Conservation (phyloP, 92 coral and sea anemone species). For the Micromussa lordhowensis region DNA sequence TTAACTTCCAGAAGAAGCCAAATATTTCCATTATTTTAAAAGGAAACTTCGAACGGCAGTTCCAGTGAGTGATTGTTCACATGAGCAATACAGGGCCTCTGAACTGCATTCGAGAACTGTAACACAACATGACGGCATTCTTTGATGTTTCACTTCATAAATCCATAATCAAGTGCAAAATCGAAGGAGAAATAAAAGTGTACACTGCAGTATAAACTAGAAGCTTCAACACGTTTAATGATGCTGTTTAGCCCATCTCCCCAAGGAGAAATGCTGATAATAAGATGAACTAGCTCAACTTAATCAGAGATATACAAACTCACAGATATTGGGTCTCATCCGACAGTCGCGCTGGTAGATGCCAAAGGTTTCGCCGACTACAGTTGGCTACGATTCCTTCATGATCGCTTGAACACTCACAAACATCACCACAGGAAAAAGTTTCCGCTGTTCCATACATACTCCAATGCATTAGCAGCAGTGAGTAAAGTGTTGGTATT, state of each 20-base stretch:
- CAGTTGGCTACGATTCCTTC: conserved; percentile 27
- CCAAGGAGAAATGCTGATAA: neutral
- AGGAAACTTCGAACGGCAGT: too few relatives aligned
- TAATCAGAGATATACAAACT: conserved; percentile 8
- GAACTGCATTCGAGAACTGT: neutral
- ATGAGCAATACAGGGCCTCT: too few relatives aligned
- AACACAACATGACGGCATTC: neutral
- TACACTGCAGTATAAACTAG: neutral
- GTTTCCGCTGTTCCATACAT: neutral
- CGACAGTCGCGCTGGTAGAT: conserved; percentile 8
- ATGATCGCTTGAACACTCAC: conserved; percentile 17
- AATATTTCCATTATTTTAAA: too few relatives aligned
- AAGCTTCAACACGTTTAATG: neutral
- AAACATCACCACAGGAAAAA: conserved; percentile 32
- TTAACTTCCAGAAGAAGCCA: neutral
- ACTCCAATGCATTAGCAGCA: neutral
- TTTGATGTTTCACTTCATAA: neutral
- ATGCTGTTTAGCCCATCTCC: neutral
- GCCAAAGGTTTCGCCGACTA: conserved; percentile 19
- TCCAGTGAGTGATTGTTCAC: too few relatives aligned
- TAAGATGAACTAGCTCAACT: neutral
- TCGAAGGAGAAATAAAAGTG: too few relatives aligned
- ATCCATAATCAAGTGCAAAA: too few relatives aligned
- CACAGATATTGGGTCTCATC: conserved; percentile 20
- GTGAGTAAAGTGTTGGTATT: neutral